Conservation (phyloP, 1,140 invertebrate genomes). For the Pinna nobilis region DNA sequence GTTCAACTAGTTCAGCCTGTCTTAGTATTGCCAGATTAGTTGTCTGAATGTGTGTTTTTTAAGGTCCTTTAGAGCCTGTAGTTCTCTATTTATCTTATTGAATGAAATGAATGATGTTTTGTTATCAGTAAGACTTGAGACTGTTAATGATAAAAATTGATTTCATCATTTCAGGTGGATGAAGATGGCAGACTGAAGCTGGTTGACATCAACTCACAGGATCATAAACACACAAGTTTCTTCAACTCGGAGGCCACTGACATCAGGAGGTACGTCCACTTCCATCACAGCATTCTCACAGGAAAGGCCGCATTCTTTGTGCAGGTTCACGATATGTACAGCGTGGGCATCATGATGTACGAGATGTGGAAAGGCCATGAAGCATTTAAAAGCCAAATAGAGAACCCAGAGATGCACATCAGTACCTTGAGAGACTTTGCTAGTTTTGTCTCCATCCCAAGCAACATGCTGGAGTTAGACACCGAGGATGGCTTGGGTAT, state of each 20-base stretch:
- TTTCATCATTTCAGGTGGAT: constrained; percentile 31
- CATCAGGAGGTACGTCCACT: constrained; percentile 29
- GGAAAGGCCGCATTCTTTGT: constrained; percentile 17
- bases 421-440: constrained; percentile 11
- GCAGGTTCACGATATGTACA: constrained; percentile 55
- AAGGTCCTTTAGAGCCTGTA: not conserved
- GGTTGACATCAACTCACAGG: constrained; percentile 35
- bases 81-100: not conserved
- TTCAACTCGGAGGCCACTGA: constrained; percentile 12
- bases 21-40: too few relatives aligned
- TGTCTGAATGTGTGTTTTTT: too few relatives aligned
- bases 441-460: not conserved
- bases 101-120: too few relatives aligned
- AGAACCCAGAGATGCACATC: not conserved
- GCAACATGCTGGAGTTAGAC: not conserved
- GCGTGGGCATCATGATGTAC: constrained; percentile 51
- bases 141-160: too few relatives aligned
- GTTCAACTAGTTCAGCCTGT: too few relatives aligned
- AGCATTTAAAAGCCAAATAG: constrained; percentile 8
- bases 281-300: constrained; percentile 21
- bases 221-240: not conserved
- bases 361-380: constrained; percentile 36
- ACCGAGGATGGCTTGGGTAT: constrained; percentile 12
- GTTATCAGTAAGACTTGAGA: too few relatives aligned
- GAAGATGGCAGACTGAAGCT: constrained; percentile 29